These are phyloP conservation scores for Lottia scabra DNA, from an alignment of 2,888 invertebrate genomes.

Conservation along the genomic window DNA sequence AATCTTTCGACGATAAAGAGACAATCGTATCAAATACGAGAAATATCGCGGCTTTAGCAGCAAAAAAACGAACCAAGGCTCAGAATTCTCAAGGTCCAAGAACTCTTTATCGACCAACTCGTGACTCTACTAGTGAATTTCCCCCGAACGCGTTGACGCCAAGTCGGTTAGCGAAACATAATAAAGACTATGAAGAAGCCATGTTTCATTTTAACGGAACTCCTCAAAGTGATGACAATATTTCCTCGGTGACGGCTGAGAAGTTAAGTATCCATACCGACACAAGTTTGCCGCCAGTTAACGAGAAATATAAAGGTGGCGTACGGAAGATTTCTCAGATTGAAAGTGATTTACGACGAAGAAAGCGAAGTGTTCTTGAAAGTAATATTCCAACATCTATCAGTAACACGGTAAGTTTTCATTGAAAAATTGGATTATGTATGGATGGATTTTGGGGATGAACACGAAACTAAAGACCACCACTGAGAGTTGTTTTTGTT, in stretches of 20 bases:
- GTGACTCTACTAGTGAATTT: slow-evolving; percentile 21
- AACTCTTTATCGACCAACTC: slow-evolving; percentile 43
- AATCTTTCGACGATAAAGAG: slow-evolving; percentile 45
- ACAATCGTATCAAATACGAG: slow-evolving; percentile 60
- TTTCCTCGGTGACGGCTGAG: slow-evolving; percentile 39
- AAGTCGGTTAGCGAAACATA: slow-evolving; percentile 62
- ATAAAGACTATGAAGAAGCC: slow-evolving; percentile 48
- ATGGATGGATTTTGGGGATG: too few species aligned
- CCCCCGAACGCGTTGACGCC: slow-evolving; percentile 50
- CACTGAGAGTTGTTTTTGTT: too few species aligned
- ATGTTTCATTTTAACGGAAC: slow-evolving; percentile 25
- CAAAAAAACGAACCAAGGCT: slow-evolving; percentile 54
- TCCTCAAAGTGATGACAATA: slow-evolving; percentile 49
- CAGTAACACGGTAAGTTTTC: too few species aligned
- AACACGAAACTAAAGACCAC: too few species aligned
- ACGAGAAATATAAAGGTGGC: slow-evolving; percentile 25
- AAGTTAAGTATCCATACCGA: slow-evolving; percentile 46
- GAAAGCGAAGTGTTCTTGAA: neutral
- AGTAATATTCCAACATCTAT: neutral
- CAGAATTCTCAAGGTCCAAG: slow-evolving; percentile 42
- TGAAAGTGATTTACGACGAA: neutral
- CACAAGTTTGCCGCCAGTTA: slow-evolving; percentile 38
- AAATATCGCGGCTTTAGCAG: slow-evolving; percentile 64
- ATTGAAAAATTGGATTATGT: too few species aligned
- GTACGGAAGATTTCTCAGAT: slow-evolving; percentile 13